Evolutionary conservation across 2,888 invertebrate genomes (phyloP).

Genomic region (Melieria omissa): DNA sequence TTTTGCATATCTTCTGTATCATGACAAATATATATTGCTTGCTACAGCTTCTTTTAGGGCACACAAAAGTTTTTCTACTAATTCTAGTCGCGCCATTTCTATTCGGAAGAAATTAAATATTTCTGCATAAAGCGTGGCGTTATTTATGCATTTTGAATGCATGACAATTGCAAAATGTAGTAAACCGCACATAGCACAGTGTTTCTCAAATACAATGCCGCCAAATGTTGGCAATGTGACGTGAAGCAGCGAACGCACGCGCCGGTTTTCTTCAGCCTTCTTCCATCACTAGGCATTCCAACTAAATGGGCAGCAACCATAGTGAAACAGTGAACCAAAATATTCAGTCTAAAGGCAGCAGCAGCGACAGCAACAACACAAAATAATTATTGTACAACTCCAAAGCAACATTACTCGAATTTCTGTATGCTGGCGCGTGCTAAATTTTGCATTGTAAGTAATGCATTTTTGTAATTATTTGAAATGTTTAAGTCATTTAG

Average conservation of each 20-base stretch:
- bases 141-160: slow-evolving; percentile 61
- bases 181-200: slow-evolving; percentile 37
- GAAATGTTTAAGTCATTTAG: slow-evolving; percentile 64
- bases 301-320: slow-evolving; percentile 8
- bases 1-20: no score
- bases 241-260: neutral
- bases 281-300: neutral
- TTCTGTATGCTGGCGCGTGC: no score
- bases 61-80: no score
- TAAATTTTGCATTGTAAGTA: slow-evolving; percentile 48
- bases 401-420: no score
- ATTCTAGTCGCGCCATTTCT: no score
- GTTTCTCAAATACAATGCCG: neutral
- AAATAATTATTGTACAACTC: neutral
- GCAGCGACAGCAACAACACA: neutral
- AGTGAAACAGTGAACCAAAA: neutral
- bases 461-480: slow-evolving; percentile 62
- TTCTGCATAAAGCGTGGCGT: slow-evolving; percentile 61
- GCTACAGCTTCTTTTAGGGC: no score
- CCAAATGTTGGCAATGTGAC: no score
- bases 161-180: slow-evolving; percentile 54
- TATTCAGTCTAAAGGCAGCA: neutral
- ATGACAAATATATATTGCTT: no score
- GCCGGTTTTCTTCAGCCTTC: slow-evolving; percentile 1
- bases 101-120: slow-evolving; percentile 15